phyloP scores from a whole-genome alignment of 1,140 invertebrate species.

The Proales similis region DNA sequence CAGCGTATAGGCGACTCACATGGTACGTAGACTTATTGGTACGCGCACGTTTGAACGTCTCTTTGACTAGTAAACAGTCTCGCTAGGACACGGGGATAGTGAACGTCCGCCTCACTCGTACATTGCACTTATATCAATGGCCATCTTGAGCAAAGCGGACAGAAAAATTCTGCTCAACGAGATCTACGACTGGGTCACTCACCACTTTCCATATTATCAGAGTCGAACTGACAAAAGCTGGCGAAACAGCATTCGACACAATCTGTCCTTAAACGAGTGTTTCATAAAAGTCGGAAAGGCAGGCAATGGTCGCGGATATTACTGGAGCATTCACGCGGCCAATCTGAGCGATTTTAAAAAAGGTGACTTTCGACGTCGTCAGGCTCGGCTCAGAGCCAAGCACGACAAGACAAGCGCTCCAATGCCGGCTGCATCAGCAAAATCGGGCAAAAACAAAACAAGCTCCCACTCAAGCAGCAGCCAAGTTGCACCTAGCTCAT shows the following conservation, averaged over 20 bases:
- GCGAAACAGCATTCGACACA: slow-evolving; percentile 89
- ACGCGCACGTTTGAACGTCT: too few species aligned
- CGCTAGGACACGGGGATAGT: too few species aligned
- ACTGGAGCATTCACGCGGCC: slow-evolving; percentile 92
- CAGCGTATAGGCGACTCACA: too few species aligned
- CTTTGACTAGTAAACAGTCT: too few species aligned
- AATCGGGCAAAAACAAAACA: too few species aligned
- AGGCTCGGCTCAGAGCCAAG: slow-evolving; percentile 66
- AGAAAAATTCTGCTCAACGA: slow-evolving; percentile 91
- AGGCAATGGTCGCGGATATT: slow-evolving; percentile 88
- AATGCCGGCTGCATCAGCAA: too few species aligned
- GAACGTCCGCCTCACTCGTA: slow-evolving; percentile 90
- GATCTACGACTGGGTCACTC: slow-evolving; percentile 98
- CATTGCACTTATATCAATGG: slow-evolving; percentile 96
- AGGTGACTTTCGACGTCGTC: slow-evolving; percentile 84
- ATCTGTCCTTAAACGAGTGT: slow-evolving; percentile 91
- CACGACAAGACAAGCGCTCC: slow-evolving; percentile 31
- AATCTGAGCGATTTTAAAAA: slow-evolving; percentile 87
- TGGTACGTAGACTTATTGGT: too few species aligned
- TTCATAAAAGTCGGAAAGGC: slow-evolving; percentile 79
- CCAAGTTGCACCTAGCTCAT: too few species aligned
- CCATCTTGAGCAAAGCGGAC: slow-evolving; percentile 82
- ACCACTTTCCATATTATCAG: slow-evolving; percentile 64
- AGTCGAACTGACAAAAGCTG: slow-evolving; percentile 74
- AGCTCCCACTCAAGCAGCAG: too few species aligned